phyloP scores from a whole-genome alignment of 2,113 vertebrate species.

The Chlorocebus sabaeus region DNA sequence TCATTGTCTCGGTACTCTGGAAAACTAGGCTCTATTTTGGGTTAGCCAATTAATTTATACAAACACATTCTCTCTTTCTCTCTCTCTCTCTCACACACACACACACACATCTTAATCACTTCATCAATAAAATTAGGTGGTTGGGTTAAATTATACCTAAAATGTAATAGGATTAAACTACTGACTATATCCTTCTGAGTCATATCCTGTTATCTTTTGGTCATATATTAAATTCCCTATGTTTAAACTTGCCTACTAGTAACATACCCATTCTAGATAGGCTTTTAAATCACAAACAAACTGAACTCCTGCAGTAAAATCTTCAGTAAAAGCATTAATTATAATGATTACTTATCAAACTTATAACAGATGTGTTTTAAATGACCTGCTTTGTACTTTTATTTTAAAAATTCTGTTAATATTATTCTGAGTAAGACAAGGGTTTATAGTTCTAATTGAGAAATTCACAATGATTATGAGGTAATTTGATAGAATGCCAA shows the following conservation, averaged over 20 bases:
- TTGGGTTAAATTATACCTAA: not conserved
- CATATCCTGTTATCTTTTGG: not conserved
- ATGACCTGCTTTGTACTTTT: slow-evolving; percentile 23
- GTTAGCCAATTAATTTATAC: not conserved
- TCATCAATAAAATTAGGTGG: not conserved
- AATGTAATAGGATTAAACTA: not conserved
- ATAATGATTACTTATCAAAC: slow-evolving; percentile 54
- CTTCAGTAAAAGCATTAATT: slow-evolving; percentile 48
- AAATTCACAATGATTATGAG: slow-evolving; percentile 74
- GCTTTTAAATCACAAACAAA: slow-evolving; percentile 35
- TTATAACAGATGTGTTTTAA: slow-evolving; percentile 30
- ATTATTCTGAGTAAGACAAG: slow-evolving; percentile 73
- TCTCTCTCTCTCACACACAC: not conserved
- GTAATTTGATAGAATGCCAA: slow-evolving; percentile 81
- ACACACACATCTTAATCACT: not conserved
- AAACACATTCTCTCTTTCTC: not conserved
- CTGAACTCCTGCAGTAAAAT: slow-evolving; percentile 33
- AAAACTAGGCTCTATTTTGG: not conserved
- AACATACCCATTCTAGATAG: not conserved
- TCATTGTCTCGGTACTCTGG: not conserved
- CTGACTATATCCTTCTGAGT: not conserved
- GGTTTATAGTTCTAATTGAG: slow-evolving; percentile 75
- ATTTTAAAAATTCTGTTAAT: slow-evolving; percentile 66
- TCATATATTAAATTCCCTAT: not conserved
- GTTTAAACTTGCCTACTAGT: slow-evolving; percentile 9